Percentiles rank a stretch among this genome's conserved stretches.
phyloP scores from a whole-genome alignment of 2,113 vertebrate genomes.

The Phasianus colchicus region DNA sequence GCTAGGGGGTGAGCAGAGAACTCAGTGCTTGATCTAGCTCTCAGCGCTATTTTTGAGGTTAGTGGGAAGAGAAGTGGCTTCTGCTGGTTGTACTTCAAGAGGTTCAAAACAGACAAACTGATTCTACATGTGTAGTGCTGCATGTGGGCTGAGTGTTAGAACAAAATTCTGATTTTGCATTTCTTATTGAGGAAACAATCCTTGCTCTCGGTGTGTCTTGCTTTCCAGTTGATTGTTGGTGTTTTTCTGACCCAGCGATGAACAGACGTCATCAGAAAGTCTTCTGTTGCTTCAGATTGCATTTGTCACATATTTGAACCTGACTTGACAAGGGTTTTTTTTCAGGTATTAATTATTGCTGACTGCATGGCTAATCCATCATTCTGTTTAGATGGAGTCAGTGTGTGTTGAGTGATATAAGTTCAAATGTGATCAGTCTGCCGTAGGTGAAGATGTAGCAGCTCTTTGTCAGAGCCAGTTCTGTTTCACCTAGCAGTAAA shows the following conservation, averaged over 20 bases:
- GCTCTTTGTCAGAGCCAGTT: conserved; percentile 34
- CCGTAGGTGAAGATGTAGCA: conserved; percentile 20
- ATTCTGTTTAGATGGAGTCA: conserved; percentile 36
- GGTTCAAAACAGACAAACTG: background rate
- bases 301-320: conserved; percentile 31
- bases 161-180: background rate
- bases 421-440: conserved; percentile 37
- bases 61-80: background rate
- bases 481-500: conserved; percentile 15
- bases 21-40: background rate
- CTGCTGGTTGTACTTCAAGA: background rate
- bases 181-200: background rate
- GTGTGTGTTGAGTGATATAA: conserved; percentile 43
- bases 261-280: conserved; percentile 33
- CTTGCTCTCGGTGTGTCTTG: background rate
- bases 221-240: background rate
- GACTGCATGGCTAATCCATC: conserved; percentile 60
- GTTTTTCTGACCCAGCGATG: background rate
- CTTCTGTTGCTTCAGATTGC: conserved; percentile 42
- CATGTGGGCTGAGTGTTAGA: background rate
- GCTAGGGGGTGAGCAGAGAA: background rate
- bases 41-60: background rate
- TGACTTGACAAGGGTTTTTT: background rate
- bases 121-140: background rate
- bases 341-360: conserved; percentile 57